These are phyloP conservation scores for Corydoras sp. DNA, from an alignment of 2,113 vertebrate species.

Conservation along the genomic window DNA sequence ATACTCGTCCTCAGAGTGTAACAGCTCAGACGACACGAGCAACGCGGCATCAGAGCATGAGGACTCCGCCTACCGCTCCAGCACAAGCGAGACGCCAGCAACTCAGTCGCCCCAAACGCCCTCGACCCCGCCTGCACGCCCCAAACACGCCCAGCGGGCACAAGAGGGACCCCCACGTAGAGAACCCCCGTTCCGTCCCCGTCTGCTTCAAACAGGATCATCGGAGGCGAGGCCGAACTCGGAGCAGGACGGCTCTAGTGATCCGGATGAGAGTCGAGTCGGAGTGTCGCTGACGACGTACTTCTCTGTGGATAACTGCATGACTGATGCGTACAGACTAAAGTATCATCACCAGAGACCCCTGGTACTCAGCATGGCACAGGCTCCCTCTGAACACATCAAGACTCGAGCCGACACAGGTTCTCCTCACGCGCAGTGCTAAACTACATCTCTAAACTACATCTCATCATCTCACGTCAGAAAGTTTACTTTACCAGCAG, in stretches of 20 bases:
- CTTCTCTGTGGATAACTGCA: constrained; percentile 93
- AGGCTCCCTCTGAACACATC: constrained; percentile 35
- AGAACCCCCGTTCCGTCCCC: constrained; percentile 52
- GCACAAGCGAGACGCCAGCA: constrained; percentile 54
- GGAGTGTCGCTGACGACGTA: constrained; percentile 85
- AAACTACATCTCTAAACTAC: neutral
- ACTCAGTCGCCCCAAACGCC: constrained; percentile 50
- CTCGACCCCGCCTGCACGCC: constrained; percentile 74
- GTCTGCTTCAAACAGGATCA: constrained; percentile 58
- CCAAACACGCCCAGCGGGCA: constrained; percentile 60
- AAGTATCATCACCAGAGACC: constrained; percentile 94
- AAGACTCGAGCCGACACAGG: constrained; percentile 58
- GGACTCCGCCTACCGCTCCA: constrained; percentile 63
- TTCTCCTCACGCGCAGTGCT: neutral
- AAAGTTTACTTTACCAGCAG: too few species aligned
- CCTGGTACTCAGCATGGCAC: constrained; percentile 70
- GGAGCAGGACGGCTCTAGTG: constrained; percentile 54
- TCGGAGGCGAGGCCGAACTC: constrained; percentile 61
- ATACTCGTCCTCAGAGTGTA: constrained; percentile 65
- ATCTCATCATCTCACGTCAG: neutral
- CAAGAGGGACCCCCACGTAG: constrained; percentile 45
- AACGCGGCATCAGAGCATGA: constrained; percentile 63
- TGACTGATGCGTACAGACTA: constrained; percentile 94
- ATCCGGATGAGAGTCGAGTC: constrained; percentile 56
- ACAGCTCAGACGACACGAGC: constrained; percentile 69